A percentile compares a stretch with the other conserved stretches of the same genome.
Conservation (phyloP, 2,113 vertebrate genomes). For the Psilopsiagon aurifrons region DNA sequence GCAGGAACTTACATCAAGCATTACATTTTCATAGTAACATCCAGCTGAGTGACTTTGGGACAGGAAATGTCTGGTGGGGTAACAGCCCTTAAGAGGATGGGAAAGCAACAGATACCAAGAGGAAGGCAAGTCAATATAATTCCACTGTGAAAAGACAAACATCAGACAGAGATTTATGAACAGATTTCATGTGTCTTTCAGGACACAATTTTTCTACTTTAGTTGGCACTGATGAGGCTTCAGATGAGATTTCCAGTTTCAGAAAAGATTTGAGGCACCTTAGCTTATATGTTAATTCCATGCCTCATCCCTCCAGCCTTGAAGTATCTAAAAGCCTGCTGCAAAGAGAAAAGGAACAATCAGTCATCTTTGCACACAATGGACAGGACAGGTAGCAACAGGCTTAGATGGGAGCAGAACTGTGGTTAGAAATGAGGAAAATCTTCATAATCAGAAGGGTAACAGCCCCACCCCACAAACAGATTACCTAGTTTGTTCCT, state of each 20-base stretch:
- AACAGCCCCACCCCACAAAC: neutral
- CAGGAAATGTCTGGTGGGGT: neutral
- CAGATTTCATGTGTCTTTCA: neutral
- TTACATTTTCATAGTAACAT: neutral
- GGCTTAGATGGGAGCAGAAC: neutral
- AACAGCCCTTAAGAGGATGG: neutral
- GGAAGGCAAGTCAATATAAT: neutral
- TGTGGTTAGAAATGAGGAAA: neutral
- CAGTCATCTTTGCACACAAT: neutral
- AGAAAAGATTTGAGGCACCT: neutral
- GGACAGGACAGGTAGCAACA: neutral
- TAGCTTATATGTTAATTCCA: neutral
- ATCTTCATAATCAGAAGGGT: neutral
- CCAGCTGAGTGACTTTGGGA: neutral
- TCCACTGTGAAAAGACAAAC: neutral
- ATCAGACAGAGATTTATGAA: neutral
- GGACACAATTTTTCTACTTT: neutral
- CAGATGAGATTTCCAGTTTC: neutral
- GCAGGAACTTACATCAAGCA: neutral
- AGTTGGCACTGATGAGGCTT: neutral
- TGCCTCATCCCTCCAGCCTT: neutral
- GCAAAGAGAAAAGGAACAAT: neutral
- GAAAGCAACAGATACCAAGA: neutral
- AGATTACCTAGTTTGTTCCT: neutral
- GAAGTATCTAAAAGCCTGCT: neutral